phyloP scores from a whole-genome alignment of 1,140 invertebrate species.

The Drosophila lacertosa region DNA sequence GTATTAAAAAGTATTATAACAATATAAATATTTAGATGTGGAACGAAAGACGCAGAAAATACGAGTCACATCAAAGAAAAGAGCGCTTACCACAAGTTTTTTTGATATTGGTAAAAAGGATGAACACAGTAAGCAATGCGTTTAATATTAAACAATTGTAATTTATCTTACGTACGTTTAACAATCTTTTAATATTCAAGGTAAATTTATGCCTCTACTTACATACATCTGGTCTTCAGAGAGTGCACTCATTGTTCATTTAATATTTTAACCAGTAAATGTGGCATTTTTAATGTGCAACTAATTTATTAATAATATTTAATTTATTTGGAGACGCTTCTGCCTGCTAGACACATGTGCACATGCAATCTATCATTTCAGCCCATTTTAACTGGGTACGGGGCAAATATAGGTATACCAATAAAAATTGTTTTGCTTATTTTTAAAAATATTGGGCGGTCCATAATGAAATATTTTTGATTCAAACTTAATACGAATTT shows the following conservation, averaged over 20 bases:
- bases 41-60: slow-evolving; percentile 88
- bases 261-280: background rate
- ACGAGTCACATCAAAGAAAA: slow-evolving; percentile 91
- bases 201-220: no score
- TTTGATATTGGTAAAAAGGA: slow-evolving; percentile 90
- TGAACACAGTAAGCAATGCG: slow-evolving; percentile 87
- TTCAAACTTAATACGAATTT: no score
- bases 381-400: no score
- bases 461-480: no score
- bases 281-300: background rate
- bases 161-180: background rate
- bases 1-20: background rate
- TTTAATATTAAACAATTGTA: background rate
- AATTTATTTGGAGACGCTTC: background rate
- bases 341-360: no score
- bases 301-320: no score
- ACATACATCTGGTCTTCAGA: no score
- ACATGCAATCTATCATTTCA: no score
- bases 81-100: slow-evolving; percentile 92
- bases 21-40: slow-evolving; percentile 40
- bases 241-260: no score
- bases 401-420: no score
- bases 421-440: no score
- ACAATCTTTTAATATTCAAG: background rate
- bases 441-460: no score